Base-by-base conservation (phyloP, 2,888 invertebrate genomes). In the Agelastica alni region DNA sequence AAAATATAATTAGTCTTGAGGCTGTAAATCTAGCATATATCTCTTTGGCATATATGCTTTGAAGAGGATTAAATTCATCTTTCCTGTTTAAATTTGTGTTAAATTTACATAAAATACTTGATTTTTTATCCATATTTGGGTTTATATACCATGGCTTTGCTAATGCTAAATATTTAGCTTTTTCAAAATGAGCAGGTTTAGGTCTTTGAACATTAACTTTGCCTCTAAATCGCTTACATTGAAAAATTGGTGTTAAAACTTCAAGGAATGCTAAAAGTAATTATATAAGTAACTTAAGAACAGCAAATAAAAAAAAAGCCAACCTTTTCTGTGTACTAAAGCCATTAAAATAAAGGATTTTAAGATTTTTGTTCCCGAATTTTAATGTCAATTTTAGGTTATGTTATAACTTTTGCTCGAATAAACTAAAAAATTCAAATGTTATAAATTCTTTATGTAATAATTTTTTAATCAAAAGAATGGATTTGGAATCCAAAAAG, bases 131-230 rank as follows among this genome's bases (percentile, higher is more conserved):
- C 54, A 76, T 73, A 12, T 79, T 79, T 34, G 81, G 78, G 6
- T 63, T 70, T 10, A 80, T 75, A 66, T 82, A 86, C 32, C 78
- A 78, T 0, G 91, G 90, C 67, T 83, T 81, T 0, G 86, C 76
- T n/a, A 90, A 76, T 60, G 83, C 83, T 37, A 87, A 73, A 32
- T 87, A 79, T 61, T 82, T 80, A 12, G 86, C 87, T 60, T 86
- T 82, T 61, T 84, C 82, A 70, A 84, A 89, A 73, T 89, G 88
- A 1, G 88, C 86, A 43, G 83, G 77, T 67, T 81, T 82, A 1
- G 92, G 92, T 60, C 79, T 84, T 72, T 89, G 87, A 32, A 92
- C 83, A 69, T 92, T 91, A 45, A 91, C 87, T 78, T 90, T 89
- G 2, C 87, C 85, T 14, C 87, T 81, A 72, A 83, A 88, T 62